Conservation (phyloP, 2,797 vertebrate species). For the Poecilia velifera region DNA sequence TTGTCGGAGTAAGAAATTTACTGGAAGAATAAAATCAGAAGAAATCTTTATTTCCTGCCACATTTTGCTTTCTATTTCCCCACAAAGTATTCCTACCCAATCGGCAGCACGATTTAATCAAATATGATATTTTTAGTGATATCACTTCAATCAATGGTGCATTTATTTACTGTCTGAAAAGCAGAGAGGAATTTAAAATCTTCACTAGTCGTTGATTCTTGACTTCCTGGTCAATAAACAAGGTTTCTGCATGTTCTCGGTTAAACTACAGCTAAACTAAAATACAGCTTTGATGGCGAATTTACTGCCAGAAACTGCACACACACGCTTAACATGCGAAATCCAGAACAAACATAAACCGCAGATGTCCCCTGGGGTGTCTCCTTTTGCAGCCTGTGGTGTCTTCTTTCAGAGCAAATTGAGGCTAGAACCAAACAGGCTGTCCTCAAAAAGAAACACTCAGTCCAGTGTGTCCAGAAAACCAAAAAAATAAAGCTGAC, state of each 20-base stretch:
- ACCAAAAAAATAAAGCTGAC: conserved; percentile 56
- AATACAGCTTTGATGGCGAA: conserved; percentile 6
- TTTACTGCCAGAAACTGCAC: background rate
- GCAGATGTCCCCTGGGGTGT: conserved; percentile 62
- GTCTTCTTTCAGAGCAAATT: conserved; percentile 51
- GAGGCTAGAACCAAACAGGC: conserved; percentile 51
- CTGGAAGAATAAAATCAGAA: background rate
- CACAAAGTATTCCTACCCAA: background rate
- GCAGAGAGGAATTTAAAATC: background rate
- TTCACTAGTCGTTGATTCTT: background rate
- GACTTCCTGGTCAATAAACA: background rate
- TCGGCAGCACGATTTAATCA: background rate
- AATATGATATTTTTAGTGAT: background rate
- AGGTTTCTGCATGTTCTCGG: background rate
- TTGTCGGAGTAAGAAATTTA: background rate
- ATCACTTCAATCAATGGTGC: background rate
- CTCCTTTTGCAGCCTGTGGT: conserved; percentile 67
- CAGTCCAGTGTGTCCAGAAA: conserved; percentile 46
- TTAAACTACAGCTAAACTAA: conserved; percentile 2
- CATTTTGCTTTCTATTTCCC: background rate
- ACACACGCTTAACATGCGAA: conserved; percentile 14
- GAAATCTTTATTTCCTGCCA: background rate
- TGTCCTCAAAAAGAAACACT: conserved; percentile 52
- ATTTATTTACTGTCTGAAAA: background rate
- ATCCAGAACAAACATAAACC: conserved; percentile 50